Evolutionary conservation across 1,140 invertebrate species (phyloP).

Genomic region (Pseudomyrmex cubaensis): DNA sequence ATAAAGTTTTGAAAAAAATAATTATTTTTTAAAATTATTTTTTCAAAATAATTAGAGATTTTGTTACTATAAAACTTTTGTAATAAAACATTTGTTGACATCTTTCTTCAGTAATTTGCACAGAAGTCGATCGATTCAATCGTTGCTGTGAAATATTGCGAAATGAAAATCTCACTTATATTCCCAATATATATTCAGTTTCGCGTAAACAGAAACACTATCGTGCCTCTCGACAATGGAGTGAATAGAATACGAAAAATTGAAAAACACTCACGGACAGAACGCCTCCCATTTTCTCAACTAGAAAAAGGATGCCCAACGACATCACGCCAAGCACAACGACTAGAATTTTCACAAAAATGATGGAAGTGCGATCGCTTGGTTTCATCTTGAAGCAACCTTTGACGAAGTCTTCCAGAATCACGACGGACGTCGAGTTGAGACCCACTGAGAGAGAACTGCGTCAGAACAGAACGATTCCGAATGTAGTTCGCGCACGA

Average conservation of each 20-base stretch:
- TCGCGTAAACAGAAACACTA: too few species aligned
- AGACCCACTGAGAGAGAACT: slow-evolving; percentile 93
- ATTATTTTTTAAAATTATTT: too few species aligned
- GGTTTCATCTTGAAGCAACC: slow-evolving; percentile 88
- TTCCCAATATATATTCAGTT: too few species aligned
- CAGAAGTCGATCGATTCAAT: too few species aligned
- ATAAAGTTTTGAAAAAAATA: too few species aligned
- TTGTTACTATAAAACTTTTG: too few species aligned
- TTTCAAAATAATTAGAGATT: background rate
- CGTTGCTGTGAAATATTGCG: too few species aligned
- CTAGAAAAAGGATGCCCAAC: slow-evolving; percentile 88
- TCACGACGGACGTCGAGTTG: slow-evolving; percentile 92
- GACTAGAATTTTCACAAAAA: slow-evolving; percentile 89
- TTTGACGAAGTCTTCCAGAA: slow-evolving; percentile 93
- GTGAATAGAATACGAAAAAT: background rate
- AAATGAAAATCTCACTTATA: too few species aligned
- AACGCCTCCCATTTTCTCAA: slow-evolving; percentile 90
- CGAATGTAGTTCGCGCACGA: background rate
- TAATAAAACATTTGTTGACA: too few species aligned
- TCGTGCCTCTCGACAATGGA: background rate
- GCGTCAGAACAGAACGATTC: slow-evolving; percentile 40
- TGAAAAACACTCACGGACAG: slow-evolving; percentile 86
- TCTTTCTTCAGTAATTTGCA: too few species aligned
- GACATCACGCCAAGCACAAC: slow-evolving; percentile 88
- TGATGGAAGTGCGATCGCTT: slow-evolving; percentile 87